Percentiles rank a stretch among this genome's conserved stretches.
Conservation (phyloP, 1,140 invertebrate species). For the Physella acuta region DNA sequence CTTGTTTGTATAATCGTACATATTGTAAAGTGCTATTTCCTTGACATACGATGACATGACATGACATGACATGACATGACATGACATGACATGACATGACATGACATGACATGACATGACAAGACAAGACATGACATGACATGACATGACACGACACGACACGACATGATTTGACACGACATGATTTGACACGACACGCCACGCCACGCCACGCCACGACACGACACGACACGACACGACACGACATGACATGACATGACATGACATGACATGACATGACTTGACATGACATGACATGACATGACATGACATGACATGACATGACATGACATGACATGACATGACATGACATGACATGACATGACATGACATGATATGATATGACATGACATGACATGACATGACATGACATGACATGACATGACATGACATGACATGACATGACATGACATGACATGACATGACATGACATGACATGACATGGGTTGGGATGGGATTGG, state of each 20-base stretch:
- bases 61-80: background rate
- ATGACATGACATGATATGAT: no score
- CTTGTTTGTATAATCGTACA: no score
- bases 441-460: no score
- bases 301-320: background rate
- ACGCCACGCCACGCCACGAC: no score
- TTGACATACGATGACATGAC: no score
- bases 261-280: background rate
- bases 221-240: background rate
- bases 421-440: no score
- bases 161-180: background rate
- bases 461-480: no score
- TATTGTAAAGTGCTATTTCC: no score
- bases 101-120: background rate
- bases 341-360: background rate
- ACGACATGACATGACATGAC: background rate
- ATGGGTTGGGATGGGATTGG: no score
- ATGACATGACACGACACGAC: background rate
- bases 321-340: background rate
- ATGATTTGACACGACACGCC: background rate
- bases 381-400: no score
- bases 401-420: no score
- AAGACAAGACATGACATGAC: background rate
- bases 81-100: background rate
- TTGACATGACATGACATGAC: background rate